Percentiles rank a stretch among this genome's conserved stretches.
Conservation (phyloP, 2,113 vertebrate species). For the Catharus fuscescens region DNA sequence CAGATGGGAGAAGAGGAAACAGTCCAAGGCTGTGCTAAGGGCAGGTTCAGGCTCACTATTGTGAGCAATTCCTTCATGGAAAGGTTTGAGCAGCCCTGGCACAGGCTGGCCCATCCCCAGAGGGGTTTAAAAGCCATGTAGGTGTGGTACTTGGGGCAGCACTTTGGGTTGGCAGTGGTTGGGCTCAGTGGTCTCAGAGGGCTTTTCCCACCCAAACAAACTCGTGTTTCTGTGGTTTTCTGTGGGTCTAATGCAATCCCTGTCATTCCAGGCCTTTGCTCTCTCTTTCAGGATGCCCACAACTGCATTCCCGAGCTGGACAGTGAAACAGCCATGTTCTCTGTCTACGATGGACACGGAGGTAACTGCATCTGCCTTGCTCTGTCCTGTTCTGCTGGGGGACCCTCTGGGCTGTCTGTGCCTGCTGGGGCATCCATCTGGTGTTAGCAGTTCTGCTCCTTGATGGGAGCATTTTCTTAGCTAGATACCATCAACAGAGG, state of each 20-base stretch:
- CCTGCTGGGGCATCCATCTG: not conserved
- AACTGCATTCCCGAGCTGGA: constrained; percentile 96
- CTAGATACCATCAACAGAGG: fast-evolving
- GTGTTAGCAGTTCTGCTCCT: not conserved
- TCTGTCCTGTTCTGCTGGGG: not conserved
- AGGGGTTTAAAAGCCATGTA: not conserved
- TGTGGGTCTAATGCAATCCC: not conserved
- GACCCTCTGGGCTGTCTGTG: not conserved
- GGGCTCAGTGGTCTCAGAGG: not conserved
- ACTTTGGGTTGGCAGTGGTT: not conserved
- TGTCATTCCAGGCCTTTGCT: not conserved
- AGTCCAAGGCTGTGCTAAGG: not conserved
- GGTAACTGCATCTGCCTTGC: constrained; percentile 70
- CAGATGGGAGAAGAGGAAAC: fast-evolving
- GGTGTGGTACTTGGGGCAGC: not conserved
- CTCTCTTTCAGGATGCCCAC: constrained; percentile 91
- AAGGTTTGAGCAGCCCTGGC: not conserved
- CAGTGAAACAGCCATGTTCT: constrained; percentile 95
- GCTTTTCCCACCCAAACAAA: not conserved
- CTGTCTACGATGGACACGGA: constrained; percentile 98
- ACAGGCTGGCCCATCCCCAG: not conserved
- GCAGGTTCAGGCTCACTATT: not conserved
- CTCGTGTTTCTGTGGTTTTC: not conserved
- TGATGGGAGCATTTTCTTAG: not conserved
- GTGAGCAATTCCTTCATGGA: not conserved